Evolutionary conservation across 2,797 vertebrate species (phyloP), one percentile per base, ranked within the genome.

Genomic region (Alauda arvensis): DNA sequence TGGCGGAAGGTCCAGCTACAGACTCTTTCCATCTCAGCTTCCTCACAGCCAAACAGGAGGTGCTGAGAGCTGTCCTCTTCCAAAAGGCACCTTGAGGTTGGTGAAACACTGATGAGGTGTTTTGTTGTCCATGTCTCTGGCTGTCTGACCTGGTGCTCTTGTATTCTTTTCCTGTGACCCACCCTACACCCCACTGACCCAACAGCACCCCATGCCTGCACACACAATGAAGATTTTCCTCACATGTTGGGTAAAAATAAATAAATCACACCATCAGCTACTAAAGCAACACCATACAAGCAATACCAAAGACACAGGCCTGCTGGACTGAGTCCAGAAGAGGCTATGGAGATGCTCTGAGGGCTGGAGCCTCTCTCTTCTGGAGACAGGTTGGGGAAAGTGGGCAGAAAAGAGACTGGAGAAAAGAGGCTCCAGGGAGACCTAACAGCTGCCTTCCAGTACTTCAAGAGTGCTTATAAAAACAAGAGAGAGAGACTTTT

Each of bases 271-370:
- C 7, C 28, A 48, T 17, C 23, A 56, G 20, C 48, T 72, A 51
- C 40, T 21, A 71, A 75, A 85, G 29, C 43, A 77, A 70, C 23
- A 60, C 15, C 18, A 43, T 5, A 18, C 19, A 61, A 49, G 34
- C 53, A 85, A 28, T 40, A 31, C 3, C 26, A 66, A 86, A 60
- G 25, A 42, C 2, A 26, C 4, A 6, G 34, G 14, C 7, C 31
- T 28, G 21, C 21, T 72, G 46, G 8, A 66, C 21, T 1, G 6
- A 46, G 29, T 31, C 34, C 34, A 31, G 31, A 66, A 16, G 21
- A 59, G 12, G 6, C 4, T 37, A 75, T 1, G 3, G 18, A 43
- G 25, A 59, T 28, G 5, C 24, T 34, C 10, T 0, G 2, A 70
- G 18, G 24, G 8, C 2, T 67, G 43, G 15, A 81, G 8, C 5